Conservation (phyloP, 2,888 invertebrate genomes). For the Cotesia congregata region DNA sequence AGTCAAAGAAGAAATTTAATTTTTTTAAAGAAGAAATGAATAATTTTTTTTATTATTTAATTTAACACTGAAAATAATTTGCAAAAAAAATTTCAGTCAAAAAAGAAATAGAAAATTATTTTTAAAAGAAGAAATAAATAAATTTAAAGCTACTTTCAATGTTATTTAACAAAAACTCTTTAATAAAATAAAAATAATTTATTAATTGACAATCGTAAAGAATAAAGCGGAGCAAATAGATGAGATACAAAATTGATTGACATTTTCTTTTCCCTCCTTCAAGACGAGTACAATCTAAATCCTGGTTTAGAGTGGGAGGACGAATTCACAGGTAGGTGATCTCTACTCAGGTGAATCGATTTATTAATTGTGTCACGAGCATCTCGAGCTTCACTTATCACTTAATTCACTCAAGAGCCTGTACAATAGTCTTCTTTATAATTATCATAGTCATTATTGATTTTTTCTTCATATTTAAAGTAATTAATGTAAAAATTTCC, state of each 20-base stretch:
- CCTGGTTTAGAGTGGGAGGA: constrained; percentile 99
- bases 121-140: too few relatives aligned
- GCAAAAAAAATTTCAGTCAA: too few relatives aligned
- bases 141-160: too few relatives aligned
- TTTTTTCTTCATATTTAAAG: neutral
- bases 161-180: too few relatives aligned
- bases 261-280: constrained; percentile 77
- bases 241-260: constrained; percentile 70
- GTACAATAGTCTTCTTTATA: constrained; percentile 21
- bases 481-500: constrained; percentile 5
- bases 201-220: neutral
- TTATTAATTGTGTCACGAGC: constrained; percentile 48
- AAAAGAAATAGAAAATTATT: too few relatives aligned
- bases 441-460: constrained; percentile 15
- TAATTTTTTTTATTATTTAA: too few relatives aligned
- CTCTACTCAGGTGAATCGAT: constrained; percentile 59
- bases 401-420: constrained; percentile 25
- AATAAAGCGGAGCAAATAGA: constrained; percentile 50
- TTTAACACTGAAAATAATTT: too few relatives aligned
- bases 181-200: neutral
- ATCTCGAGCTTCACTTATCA: constrained; percentile 46
- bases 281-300: constrained; percentile 99
- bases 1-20: too few relatives aligned
- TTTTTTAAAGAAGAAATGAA: too few relatives aligned
- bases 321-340: constrained; percentile 98